Conservation (phyloP, 2,888 invertebrate genomes). For the Dasysyrphus albostriatus region DNA sequence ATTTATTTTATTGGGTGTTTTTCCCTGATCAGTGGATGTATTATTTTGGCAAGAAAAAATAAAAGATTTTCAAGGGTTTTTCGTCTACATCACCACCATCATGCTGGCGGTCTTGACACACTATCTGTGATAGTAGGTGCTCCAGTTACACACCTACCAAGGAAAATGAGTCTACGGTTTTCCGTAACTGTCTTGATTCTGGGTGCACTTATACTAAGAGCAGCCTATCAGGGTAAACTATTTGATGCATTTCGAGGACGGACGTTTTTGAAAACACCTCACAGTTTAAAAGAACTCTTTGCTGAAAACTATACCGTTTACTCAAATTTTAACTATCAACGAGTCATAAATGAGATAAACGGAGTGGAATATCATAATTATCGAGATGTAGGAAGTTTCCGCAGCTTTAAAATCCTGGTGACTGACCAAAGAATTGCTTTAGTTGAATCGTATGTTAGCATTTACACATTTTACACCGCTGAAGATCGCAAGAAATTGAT, state of each 20-base stretch:
- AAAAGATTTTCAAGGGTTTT: not conserved
- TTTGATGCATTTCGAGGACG: constrained; percentile 26
- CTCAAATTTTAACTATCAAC: not conserved
- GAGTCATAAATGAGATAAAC: not conserved
- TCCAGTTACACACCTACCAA: not conserved
- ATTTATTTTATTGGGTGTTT: not conserved
- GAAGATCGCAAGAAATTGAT: not conserved
- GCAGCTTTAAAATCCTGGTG: not conserved
- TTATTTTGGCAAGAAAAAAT: not conserved
- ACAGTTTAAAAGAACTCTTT: not conserved
- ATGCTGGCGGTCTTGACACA: not conserved
- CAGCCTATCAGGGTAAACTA: constrained; percentile 28
- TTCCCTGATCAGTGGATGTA: not conserved
- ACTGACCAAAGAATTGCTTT: not conserved
- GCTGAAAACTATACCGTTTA: constrained; percentile 6
- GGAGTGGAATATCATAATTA: not conserved
- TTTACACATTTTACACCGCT: not conserved
- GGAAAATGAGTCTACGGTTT: not conserved
- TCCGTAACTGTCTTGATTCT: not conserved
- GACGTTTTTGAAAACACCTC: not conserved
- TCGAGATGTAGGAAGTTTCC: not conserved
- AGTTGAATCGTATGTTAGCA: not conserved
- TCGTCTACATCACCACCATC: not conserved
- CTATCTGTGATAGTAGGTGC: not conserved
- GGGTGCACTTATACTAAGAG: not conserved